Evolutionary conservation across 2,888 invertebrate genomes (phyloP).

Genomic region (Sarcophaga rosellei): DNA sequence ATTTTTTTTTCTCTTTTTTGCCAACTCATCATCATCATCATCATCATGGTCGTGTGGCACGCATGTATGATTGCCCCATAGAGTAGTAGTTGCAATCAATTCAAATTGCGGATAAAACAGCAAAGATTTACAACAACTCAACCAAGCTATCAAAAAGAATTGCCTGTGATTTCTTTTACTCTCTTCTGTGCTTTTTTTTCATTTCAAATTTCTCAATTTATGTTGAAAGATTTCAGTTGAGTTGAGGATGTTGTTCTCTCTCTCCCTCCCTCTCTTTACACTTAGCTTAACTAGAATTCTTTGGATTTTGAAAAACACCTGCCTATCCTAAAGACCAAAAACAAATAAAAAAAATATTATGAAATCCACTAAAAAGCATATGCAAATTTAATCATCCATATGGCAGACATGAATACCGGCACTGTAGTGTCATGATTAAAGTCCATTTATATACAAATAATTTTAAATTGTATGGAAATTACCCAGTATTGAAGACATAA

Average conservation of each 20-base stretch:
- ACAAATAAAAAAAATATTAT: neutral
- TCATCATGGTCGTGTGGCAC: slow-evolving; percentile 47
- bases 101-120: slow-evolving; percentile 37
- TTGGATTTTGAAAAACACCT: slow-evolving; percentile 36
- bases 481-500: too few species aligned
- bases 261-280: neutral
- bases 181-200: neutral
- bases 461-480: too few species aligned
- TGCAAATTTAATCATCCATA: too few species aligned
- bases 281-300: neutral
- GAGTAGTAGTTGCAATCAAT: slow-evolving; percentile 47
- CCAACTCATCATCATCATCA: slow-evolving; percentile 38
- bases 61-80: slow-evolving; percentile 47
- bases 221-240: neutral
- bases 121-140: neutral
- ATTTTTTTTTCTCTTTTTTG: slow-evolving; percentile 1
- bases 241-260: neutral
- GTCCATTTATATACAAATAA: too few species aligned
- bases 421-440: too few species aligned
- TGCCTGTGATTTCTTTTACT: neutral
- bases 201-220: neutral
- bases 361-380: too few species aligned
- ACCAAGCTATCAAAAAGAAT: neutral
- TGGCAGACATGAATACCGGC: too few species aligned
- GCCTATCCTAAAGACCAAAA: slow-evolving; percentile 38